Base-by-base conservation (phyloP, 2,113 vertebrate genomes). In the Seriola dumerili region DNA sequence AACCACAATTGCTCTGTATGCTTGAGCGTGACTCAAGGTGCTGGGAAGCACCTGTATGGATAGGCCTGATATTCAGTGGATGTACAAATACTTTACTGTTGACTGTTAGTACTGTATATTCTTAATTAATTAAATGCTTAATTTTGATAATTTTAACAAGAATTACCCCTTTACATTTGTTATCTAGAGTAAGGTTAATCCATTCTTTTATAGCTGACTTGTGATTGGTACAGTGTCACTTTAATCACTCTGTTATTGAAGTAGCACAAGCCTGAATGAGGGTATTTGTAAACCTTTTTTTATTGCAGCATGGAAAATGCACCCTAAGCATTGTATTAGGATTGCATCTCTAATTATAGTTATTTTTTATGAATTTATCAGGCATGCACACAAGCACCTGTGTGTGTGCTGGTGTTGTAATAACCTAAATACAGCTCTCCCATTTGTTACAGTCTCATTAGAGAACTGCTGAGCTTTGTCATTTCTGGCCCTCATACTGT, bases 371-470 rank as follows among this genome's bases (percentile, higher is more conserved):
- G 40, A 78, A 63, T 78, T 78, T 75, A 77, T 63, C 69, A 76
- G 64, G 63, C 67, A 75, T 80, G 38, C 54, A 76, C 79, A 80
- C 11, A 74, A 72, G 75, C 76, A 79, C 74, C 72, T 79, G 46
- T 29, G 55, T 63, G 48, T 66, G 57, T 80, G 72, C 62, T 67
- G 46, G 42, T 89, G 63, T 83, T 83, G 80, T 80, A 83, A 82
- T 79, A 81, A 84, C 71, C 81, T 86, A 85, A 85, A 89, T 89
- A 86, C 62, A n/a, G 65, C 66, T 34, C 71, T 87, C 83, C 68
- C 83, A 83, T 93, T 93, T 91, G 83, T 93, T 91, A 70, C 40
- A 85, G 81, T 86, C 86, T 91, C 82, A 90, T 92, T 91, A 85
- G 81, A 76, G 86, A 93, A 91, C 82, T 92, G 89, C 92, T 90